These are phyloP conservation scores for Leguminivora glycinivorella DNA, from an alignment of 1,140 invertebrate genomes.

Conservation along the genomic window DNA sequence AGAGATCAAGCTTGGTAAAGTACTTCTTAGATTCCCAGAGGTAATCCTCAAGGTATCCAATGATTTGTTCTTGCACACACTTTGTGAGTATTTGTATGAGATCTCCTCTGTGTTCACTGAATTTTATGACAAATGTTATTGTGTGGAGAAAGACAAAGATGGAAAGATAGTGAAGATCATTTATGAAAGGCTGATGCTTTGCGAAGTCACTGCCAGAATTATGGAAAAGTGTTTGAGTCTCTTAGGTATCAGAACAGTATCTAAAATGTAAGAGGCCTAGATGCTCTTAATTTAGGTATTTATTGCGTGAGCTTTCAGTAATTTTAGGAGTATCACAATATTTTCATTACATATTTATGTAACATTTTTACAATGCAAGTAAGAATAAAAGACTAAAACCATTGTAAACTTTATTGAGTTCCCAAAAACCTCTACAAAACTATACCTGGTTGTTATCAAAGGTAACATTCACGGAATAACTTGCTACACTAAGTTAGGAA, in stretches of 20 bases:
- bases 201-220: conserved; percentile 94
- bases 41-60: conserved; percentile 90
- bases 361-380: conserved; percentile 30
- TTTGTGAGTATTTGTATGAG: conserved; percentile 98
- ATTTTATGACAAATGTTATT: conserved; percentile 99
- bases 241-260: conserved; percentile 94
- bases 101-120: conserved; percentile 95
- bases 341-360: conserved; percentile 28
- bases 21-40: conserved; percentile 92
- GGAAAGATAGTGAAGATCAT: conserved; percentile 91
- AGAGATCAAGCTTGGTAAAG: conserved; percentile 97
- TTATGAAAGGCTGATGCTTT: conserved; percentile 92
- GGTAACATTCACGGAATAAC: conserved; percentile 63
- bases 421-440: conserved; percentile 77
- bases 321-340: conserved; percentile 17
- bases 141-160: conserved; percentile 92
- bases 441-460: conserved; percentile 71
- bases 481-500: conserved; percentile 41
- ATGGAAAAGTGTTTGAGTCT: conserved; percentile 94
- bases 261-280: conserved; percentile 87
- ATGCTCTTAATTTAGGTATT: conserved; percentile 29
- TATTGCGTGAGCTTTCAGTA: conserved; percentile 27
- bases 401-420: conserved; percentile 72
- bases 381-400: conserved; percentile 45
- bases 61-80: conserved; percentile 91